phyloP scores from a whole-genome alignment of 30 jellyfish, hydroid and myxozoan species.

The Catostylus mosaicus region DNA sequence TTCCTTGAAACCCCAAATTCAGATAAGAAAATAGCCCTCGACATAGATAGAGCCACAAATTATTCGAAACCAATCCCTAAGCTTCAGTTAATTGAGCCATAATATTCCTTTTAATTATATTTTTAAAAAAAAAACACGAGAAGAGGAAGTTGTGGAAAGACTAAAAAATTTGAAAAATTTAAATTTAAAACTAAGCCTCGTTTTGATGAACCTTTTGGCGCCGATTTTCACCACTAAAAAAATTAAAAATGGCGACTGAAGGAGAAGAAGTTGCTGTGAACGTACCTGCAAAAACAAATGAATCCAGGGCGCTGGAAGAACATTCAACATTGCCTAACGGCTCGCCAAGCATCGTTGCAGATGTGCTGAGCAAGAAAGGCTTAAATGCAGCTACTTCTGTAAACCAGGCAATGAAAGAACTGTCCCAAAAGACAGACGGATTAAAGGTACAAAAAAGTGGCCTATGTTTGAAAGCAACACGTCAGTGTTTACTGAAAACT shows the following conservation, averaged over 20 bases:
- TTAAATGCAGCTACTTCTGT: slow-evolving; percentile 32
- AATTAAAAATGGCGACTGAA: slow-evolving; percentile 34
- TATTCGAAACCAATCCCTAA: too few species aligned
- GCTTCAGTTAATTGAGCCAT: too few species aligned
- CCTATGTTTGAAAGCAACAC: neutral
- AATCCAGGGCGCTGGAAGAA: neutral
- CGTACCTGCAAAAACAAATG: neutral
- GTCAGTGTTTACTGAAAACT: too few species aligned
- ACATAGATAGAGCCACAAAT: too few species aligned
- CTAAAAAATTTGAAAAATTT: neutral
- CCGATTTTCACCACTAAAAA: neutral
- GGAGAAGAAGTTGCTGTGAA: neutral
- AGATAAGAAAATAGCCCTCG: too few species aligned
- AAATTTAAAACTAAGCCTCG: slow-evolving; percentile 6
- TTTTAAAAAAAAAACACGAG: neutral
- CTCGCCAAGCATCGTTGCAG: slow-evolving; percentile 62
- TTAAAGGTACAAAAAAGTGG: slow-evolving; percentile 42
- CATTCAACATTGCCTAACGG: slow-evolving; percentile 21
- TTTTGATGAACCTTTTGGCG: slow-evolving; percentile 1
- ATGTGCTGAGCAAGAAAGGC: slow-evolving; percentile 56
- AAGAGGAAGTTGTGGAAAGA: neutral
- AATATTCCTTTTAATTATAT: neutral
- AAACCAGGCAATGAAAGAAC: slow-evolving; percentile 62
- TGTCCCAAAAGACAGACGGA: slow-evolving; percentile 53
- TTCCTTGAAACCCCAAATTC: too few species aligned